Conservation (phyloP, 1,140 invertebrate genomes). For the Listronotus bonariensis region DNA sequence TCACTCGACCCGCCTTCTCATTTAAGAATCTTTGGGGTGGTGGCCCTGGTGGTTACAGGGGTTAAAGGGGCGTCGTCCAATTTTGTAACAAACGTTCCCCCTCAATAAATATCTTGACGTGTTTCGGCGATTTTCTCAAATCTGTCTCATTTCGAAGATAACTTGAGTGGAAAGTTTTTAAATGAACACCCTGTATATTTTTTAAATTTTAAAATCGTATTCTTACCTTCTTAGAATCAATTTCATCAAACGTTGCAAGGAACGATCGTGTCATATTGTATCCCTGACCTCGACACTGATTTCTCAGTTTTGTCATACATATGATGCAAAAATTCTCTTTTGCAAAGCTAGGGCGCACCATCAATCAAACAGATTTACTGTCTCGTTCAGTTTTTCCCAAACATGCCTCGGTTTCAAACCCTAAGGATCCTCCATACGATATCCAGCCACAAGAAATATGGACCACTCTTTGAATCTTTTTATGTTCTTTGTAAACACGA, state of each 20-base stretch:
- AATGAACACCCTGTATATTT: too few relatives aligned
- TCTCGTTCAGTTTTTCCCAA: slow-evolving; percentile 30
- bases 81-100: too few relatives aligned
- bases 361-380: slow-evolving; percentile 23
- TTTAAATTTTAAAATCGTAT: neutral
- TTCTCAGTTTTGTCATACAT: neutral
- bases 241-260: slow-evolving; percentile 5
- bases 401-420: slow-evolving; percentile 18
- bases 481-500: slow-evolving; percentile 12
- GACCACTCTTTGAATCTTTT: slow-evolving; percentile 16
- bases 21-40: too few relatives aligned
- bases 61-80: too few relatives aligned
- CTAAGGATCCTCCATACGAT: slow-evolving; percentile 26
- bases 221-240: slow-evolving; percentile 16
- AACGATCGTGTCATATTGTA: slow-evolving; percentile 14
- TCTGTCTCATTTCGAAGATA: too few relatives aligned
- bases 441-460: slow-evolving; percentile 29
- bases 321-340: slow-evolving; percentile 5
- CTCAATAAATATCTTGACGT: too few relatives aligned
- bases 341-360: slow-evolving; percentile 18
- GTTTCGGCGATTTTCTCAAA: too few relatives aligned
- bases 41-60: too few relatives aligned
- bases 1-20: too few relatives aligned
- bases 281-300: neutral
- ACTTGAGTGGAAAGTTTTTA: too few relatives aligned